These are phyloP conservation scores for Metopolophium dirhodum DNA, from an alignment of 1,140 invertebrate genomes.

Conservation along the genomic window DNA sequence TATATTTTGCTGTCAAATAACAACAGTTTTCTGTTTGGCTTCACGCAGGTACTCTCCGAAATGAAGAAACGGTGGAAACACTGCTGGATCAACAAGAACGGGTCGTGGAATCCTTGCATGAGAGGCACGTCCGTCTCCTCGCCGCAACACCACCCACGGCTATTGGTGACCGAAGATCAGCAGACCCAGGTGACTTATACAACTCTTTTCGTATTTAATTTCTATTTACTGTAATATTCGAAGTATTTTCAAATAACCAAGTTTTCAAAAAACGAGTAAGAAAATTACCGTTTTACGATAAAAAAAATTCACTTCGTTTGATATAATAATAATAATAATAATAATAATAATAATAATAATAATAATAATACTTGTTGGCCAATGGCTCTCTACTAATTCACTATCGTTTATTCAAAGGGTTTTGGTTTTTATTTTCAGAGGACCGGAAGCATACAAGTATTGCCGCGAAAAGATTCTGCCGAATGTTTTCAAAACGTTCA, in stretches of 20 bases:
- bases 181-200: neutral
- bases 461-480: slow-evolving; percentile 6
- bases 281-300: neutral
- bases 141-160: slow-evolving; percentile 58
- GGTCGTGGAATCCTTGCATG: slow-evolving; percentile 78
- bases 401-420: neutral
- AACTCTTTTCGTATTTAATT: neutral
- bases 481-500: slow-evolving; percentile 17
- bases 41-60: slow-evolving; percentile 73
- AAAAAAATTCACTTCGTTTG: neutral
- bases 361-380: neutral
- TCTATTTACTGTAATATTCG: neutral
- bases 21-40: neutral
- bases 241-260: neutral
- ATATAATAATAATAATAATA: neutral
- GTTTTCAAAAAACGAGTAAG: neutral
- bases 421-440: slow-evolving; percentile 44
- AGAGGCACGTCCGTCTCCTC: slow-evolving; percentile 79
- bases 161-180: slow-evolving; percentile 44
- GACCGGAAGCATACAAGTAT: slow-evolving; percentile 32
- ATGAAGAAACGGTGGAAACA: slow-evolving; percentile 79
- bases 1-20: neutral
- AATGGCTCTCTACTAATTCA: neutral
- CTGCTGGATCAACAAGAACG: slow-evolving; percentile 70
- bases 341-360: neutral